Base-by-base conservation (phyloP, 1,140 invertebrate species). In the Lethocerus indicus region DNA sequence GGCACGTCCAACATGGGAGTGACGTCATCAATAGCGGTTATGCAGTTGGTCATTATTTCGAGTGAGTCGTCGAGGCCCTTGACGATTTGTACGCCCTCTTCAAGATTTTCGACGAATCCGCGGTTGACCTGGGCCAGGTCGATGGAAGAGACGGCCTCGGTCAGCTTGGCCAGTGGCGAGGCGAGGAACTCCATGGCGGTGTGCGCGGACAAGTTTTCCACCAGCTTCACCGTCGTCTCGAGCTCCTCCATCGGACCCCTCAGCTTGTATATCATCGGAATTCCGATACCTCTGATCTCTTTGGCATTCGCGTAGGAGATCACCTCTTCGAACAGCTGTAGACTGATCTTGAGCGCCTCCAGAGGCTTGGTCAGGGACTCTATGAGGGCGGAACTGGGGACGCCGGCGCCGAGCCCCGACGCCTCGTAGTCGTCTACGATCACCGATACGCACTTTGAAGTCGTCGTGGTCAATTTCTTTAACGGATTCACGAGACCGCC, bases 131-230 rank as follows among this genome's bases (percentile, higher is more conserved):
- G 28, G 44, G 48, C 40, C 56, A 49, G 32, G 45, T 59, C 57
- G 53, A 67, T 57, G 23, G 64, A 63, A 0, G 63, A 62, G 7
- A 70, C 50, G 5, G 63, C 64, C 50, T 62, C 65, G 23, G 71
- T 62, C n/a, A 73, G 65, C 58, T 71, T 67, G 51, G 71, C 67
- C 5, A 70, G 52, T 0, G 70, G 67, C 5, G 61, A 59, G 3
- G 65, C 60, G 54, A 72, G 65, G 16, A 67, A 65, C 47, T 72
- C 67, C 9, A 72, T 58, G 2, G 54, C 54, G 24, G 56, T 59
- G 46, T 57, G 51, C 5, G 54, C 40, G n/a, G 57, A 59, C 13
- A 59, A 40, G 46, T 59, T 57, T 51, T 59, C 57, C 3, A 57
- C 50, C 1, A 59, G 44, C 48, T 57, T 57, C 4, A 59, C 41